Evolutionary conservation across 2,888 invertebrate species (phyloP).

Genomic region (Crepidodera aurea): DNA sequence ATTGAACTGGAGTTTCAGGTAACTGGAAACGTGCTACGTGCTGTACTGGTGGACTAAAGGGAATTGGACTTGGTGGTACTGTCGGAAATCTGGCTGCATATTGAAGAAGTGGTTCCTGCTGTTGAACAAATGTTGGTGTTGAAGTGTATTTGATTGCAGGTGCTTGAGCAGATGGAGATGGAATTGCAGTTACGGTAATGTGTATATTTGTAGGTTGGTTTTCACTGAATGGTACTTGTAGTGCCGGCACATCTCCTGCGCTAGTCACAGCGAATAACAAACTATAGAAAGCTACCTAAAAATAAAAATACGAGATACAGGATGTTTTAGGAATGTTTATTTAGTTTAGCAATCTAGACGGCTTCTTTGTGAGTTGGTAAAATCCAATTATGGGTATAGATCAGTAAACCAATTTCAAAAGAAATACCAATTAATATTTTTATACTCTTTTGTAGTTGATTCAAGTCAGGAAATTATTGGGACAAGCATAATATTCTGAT

Average conservation of each 20-base stretch:
- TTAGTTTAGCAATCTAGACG: too few species aligned
- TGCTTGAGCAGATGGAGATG: neutral
- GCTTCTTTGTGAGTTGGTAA: too few species aligned
- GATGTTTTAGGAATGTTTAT: too few species aligned
- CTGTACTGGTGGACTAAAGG: neutral
- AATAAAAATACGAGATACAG: conserved; percentile 15
- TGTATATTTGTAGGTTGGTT: conserved; percentile 9
- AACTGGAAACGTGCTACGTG: neutral
- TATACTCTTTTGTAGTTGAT: too few species aligned
- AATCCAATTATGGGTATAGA: too few species aligned
- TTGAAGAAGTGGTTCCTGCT: neutral
- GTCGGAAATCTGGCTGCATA: neutral
- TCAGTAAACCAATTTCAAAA: too few species aligned
- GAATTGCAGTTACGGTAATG: neutral
- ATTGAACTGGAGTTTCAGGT: neutral
- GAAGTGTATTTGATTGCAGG: neutral
- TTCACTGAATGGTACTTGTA: neutral
- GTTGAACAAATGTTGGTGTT: conserved; percentile 5
- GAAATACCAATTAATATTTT: too few species aligned
- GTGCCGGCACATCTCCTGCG: conserved; percentile 23
- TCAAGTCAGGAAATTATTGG: too few species aligned
- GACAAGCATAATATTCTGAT: too few species aligned
- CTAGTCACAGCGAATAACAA: conserved; percentile 31
- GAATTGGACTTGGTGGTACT: neutral
- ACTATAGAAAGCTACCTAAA: conserved; percentile 36